A percentile compares a stretch with the other conserved stretches of the same genome.
Evolutionary conservation across 2,888 invertebrate species (phyloP).

Genomic region (Mythimna albipuncta): DNA sequence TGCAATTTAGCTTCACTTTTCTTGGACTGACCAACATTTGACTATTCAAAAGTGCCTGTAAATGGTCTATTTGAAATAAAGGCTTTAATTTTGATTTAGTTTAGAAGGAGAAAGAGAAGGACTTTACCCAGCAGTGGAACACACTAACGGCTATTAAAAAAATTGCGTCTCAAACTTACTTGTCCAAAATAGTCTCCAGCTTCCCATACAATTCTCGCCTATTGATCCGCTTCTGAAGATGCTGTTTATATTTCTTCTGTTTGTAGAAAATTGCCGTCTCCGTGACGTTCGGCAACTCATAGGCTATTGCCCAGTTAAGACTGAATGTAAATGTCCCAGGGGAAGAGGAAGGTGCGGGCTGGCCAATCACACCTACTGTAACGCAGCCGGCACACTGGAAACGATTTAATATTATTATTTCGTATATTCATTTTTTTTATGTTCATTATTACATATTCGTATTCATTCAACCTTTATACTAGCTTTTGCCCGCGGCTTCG

Average conservation of each 20-base stretch:
- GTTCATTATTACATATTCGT: too few species aligned
- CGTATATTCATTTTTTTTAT: too few species aligned
- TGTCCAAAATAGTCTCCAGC: conserved; percentile 92
- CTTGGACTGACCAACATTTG: too few species aligned
- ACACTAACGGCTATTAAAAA: too few species aligned
- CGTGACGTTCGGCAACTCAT: conserved; percentile 90
- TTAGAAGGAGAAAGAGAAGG: too few species aligned
- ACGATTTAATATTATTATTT: background rate
- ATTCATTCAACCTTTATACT: too few species aligned
- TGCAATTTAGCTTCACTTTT: too few species aligned
- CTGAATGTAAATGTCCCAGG: conserved; percentile 92
- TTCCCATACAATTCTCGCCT: conserved; percentile 93
- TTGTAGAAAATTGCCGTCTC: conserved; percentile 80
- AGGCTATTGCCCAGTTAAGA: conserved; percentile 93
- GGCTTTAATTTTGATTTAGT: too few species aligned
- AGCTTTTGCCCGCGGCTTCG: too few species aligned
- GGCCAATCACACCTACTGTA: conserved; percentile 89
- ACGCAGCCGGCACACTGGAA: conserved; percentile 91
- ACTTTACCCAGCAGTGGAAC: too few species aligned
- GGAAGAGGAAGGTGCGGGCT: conserved; percentile 84
- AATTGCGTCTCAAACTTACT: conserved; percentile 87
- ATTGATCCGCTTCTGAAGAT: conserved; percentile 90
- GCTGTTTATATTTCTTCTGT: conserved; percentile 77
- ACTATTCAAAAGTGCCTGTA: too few species aligned
- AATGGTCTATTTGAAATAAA: too few species aligned